Evolutionary conservation across 2,797 vertebrate genomes (phyloP).

Genomic region (Tapera naevia): DNA sequence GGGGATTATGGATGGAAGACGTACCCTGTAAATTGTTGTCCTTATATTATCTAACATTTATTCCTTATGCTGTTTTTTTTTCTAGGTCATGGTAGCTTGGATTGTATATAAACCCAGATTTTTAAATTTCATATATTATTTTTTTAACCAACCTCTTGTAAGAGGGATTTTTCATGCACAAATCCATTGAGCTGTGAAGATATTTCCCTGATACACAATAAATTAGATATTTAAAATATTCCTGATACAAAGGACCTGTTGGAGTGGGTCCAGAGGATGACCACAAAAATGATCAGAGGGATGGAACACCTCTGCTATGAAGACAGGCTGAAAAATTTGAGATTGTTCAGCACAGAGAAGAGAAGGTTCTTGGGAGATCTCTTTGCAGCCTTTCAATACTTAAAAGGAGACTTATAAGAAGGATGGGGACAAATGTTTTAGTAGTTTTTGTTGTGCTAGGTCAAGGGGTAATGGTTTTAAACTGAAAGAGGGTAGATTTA

Average conservation of each 20-base stretch:
- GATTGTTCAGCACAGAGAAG: too few relatives aligned
- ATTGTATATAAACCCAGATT: not conserved
- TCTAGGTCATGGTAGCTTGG: not conserved
- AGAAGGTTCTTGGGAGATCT: too few relatives aligned
- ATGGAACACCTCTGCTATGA: too few relatives aligned
- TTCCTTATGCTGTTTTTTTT: not conserved
- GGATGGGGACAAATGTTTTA: too few relatives aligned
- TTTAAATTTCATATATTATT: not conserved
- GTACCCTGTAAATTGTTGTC: rapidly evolving
- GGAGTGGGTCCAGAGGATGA: too few relatives aligned
- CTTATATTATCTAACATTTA: not conserved
- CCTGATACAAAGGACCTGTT: not conserved
- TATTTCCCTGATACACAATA: not conserved
- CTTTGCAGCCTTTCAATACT: too few relatives aligned
- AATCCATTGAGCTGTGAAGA: not conserved
- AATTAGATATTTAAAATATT: not conserved
- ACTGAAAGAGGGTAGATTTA: too few relatives aligned
- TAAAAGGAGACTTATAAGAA: too few relatives aligned
- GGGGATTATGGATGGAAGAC: not conserved
- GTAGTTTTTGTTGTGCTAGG: too few relatives aligned
- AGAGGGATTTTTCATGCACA: not conserved
- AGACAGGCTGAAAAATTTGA: too few relatives aligned
- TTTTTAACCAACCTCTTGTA: not conserved
- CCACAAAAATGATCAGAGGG: too few relatives aligned
- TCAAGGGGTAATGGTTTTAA: too few relatives aligned